A percentile compares a stretch with the other conserved stretches of the same genome.
phyloP scores from a whole-genome alignment of 2,888 invertebrate genomes.

The Leptinotarsa peninsularis region DNA sequence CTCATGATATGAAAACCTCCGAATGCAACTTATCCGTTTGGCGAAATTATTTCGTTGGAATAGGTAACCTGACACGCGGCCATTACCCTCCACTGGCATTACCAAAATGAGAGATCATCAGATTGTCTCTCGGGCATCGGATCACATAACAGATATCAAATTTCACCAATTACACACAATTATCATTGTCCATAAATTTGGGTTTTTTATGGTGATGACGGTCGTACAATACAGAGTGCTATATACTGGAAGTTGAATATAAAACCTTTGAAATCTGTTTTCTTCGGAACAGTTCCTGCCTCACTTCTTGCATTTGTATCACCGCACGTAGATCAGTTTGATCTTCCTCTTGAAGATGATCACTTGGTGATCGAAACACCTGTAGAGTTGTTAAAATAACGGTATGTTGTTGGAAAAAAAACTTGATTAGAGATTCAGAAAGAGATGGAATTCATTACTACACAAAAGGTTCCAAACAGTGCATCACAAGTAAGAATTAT shows the following conservation, averaged over 20 bases:
- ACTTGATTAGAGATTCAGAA: no score
- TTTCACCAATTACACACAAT: conserved; percentile 3
- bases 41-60: not conserved
- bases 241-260: not conserved
- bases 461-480: no score
- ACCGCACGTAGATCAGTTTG: no score
- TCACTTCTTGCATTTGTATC: no score
- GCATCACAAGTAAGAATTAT: no score
- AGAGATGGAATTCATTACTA: no score
- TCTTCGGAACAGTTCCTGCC: no score
- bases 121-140: conserved; percentile 8
- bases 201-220: not conserved
- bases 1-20: not conserved
- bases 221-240: not conserved
- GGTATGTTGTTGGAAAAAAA: no score
- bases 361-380: no score
- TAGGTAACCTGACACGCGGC: not conserved
- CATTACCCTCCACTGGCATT: not conserved
- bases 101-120: not conserved
- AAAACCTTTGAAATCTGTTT: not conserved
- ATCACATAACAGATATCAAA: conserved; percentile 4
- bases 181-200: not conserved
- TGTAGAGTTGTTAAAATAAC: no score
- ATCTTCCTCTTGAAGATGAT: no score
- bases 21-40: not conserved